Conservation (phyloP, 2,113 vertebrate species). For the Scomber scombrus region DNA sequence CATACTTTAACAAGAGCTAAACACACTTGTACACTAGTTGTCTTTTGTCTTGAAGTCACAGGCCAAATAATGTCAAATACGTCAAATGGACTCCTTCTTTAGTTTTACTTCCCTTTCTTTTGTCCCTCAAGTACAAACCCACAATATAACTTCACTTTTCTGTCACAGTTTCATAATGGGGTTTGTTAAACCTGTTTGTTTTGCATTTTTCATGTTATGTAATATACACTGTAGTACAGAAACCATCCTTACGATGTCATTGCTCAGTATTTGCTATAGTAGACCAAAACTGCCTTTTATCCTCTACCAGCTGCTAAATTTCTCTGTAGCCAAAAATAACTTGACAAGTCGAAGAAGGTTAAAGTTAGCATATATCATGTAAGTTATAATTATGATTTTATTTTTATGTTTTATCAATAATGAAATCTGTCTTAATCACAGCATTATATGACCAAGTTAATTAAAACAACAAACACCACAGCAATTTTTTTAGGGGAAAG, state of each 20-base stretch:
- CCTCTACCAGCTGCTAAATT: not conserved
- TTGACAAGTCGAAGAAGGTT: no score
- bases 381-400: not conserved
- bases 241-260: not conserved
- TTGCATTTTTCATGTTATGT: not conserved
- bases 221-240: not conserved
- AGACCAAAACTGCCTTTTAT: not conserved
- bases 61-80: not conserved
- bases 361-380: not conserved
- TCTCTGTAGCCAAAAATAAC: not conserved
- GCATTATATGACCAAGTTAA: not conserved
- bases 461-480: no score
- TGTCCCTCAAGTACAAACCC: constrained; percentile 20
- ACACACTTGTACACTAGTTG: not conserved
- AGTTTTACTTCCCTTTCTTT: constrained; percentile 63
- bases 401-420: not conserved
- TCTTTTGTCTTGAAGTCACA: constrained; percentile 23
- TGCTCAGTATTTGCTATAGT: no score
- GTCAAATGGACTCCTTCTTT: constrained; percentile 17
- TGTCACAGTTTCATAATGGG: not conserved
- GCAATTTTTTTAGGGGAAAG: not conserved
- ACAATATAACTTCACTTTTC: constrained; percentile 43
- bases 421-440: not conserved
- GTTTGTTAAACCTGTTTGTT: constrained; percentile 10
- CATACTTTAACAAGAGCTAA: not conserved